Evolutionary conservation across 2,797 vertebrate genomes (phyloP).

Genomic region (Ctenopoma multispine): DNA sequence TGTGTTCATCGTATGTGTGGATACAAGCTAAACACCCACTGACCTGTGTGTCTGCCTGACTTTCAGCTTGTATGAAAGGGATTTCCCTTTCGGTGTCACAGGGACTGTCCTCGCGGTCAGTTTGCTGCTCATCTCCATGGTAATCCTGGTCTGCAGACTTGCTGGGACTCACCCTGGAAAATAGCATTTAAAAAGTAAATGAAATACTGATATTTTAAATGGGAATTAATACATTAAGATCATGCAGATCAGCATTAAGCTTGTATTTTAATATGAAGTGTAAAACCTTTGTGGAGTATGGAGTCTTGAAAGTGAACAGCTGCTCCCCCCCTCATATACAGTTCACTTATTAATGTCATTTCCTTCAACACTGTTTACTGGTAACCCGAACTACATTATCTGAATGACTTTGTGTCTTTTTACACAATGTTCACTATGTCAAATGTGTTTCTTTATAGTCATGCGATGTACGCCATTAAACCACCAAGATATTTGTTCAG

Average conservation of each 20-base stretch:
- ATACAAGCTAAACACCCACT: slow-evolving; percentile 4
- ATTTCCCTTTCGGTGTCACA: slow-evolving; percentile 56
- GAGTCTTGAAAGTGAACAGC: slow-evolving; percentile 44
- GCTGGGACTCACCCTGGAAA: slow-evolving; percentile 57
- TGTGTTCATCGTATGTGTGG: not conserved
- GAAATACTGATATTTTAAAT: not conserved
- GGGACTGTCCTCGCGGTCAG: slow-evolving; percentile 59
- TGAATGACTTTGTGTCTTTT: slow-evolving; percentile 12
- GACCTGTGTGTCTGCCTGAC: slow-evolving; percentile 60
- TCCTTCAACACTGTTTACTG: slow-evolving; percentile 44
- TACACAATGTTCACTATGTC: slow-evolving; percentile 36
- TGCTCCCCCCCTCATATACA: slow-evolving; percentile 31
- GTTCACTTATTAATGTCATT: slow-evolving; percentile 31
- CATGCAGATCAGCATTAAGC: not conserved
- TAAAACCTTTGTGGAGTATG: not conserved
- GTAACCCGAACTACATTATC: slow-evolving; percentile 37
- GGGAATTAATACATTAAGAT: not conserved
- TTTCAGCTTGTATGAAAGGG: slow-evolving; percentile 33
- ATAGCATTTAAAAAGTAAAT: not conserved
- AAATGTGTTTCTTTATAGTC: slow-evolving; percentile 42
- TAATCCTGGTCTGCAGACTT: slow-evolving; percentile 52
- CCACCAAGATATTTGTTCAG: slow-evolving; percentile 8
- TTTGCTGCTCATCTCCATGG: slow-evolving; percentile 58
- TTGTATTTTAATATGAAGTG: not conserved
- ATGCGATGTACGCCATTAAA: slow-evolving; percentile 8